A percentile compares a stretch with the other conserved stretches of the same genome.
Evolutionary conservation across 2,888 invertebrate genomes (phyloP).

Genomic region (Rhingia rostrata): DNA sequence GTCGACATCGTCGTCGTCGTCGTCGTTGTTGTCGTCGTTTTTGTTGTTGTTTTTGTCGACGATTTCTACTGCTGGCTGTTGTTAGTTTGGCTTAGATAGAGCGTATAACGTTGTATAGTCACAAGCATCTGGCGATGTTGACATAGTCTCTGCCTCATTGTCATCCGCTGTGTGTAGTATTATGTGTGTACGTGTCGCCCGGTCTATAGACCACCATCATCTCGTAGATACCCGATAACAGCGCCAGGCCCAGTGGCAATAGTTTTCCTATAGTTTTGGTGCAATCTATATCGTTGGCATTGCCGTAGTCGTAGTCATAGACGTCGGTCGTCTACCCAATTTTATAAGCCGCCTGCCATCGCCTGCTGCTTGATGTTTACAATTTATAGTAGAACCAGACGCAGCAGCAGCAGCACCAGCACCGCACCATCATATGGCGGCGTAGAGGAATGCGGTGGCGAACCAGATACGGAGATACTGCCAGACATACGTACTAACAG

Average conservation of each 20-base stretch:
- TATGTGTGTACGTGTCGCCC: conserved; percentile 17
- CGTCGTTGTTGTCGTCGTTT: too few species aligned
- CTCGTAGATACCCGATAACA: conserved; percentile 26
- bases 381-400: conserved; percentile 46
- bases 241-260: conserved; percentile 3
- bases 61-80: too few species aligned
- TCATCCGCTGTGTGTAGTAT: conserved; percentile 19
- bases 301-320: not conserved
- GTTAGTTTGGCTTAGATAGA: conserved; percentile 22
- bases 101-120: conserved; percentile 2
- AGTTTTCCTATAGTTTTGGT: conserved; percentile 42
- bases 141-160: conserved; percentile 20
- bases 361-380: conserved; percentile 51
- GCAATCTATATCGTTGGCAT: conserved; percentile 4
- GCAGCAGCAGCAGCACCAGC: conserved; percentile 19
- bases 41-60: too few species aligned
- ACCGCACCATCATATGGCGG: conserved; percentile 6
- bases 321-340: conserved; percentile 23
- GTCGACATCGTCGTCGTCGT: not conserved
- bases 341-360: conserved; percentile 43
- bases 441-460: conserved; percentile 43
- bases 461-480: conserved; percentile 35
- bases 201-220: conserved; percentile 23
- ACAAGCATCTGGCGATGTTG: not conserved
- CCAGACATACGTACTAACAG: conserved; percentile 22